Percentiles rank a stretch among this genome's conserved stretches.
Evolutionary conservation across 2,113 vertebrate species (phyloP).

Genomic region (Microtus richardsoni): DNA sequence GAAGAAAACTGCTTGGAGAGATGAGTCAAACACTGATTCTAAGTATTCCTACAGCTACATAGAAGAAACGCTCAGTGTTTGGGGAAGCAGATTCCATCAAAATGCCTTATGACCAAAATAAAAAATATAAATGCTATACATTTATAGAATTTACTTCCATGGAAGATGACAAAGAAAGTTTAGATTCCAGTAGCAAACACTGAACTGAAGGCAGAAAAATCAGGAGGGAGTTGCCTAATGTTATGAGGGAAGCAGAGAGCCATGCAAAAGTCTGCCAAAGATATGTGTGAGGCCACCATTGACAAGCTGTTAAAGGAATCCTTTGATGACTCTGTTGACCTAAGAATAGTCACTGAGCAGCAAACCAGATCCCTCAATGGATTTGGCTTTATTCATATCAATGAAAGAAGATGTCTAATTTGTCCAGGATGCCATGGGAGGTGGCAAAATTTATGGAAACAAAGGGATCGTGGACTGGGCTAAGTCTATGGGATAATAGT

Average conservation of each 20-base stretch:
- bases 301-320: conserved; percentile 91
- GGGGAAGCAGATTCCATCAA: conserved; percentile 92
- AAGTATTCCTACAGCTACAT: conserved; percentile 92
- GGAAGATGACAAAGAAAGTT: conserved; percentile 93
- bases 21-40: conserved; percentile 90
- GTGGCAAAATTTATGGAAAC: conserved; percentile 93
- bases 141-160: conserved; percentile 92
- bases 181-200: conserved; percentile 92
- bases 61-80: conserved; percentile 90
- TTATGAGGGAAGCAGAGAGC: conserved; percentile 83
- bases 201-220: conserved; percentile 92
- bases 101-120: conserved; percentile 92
- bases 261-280: conserved; percentile 94
- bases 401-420: conserved; percentile 95
- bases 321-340: conserved; percentile 89
- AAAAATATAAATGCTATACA: conserved; percentile 91
- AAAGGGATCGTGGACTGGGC: conserved; percentile 94
- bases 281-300: conserved; percentile 93
- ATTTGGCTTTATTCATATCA: conserved; percentile 95
- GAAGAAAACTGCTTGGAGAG: conserved; percentile 58
- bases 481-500: conserved; percentile 91
- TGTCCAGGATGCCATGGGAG: conserved; percentile 94
- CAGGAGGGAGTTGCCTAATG: conserved; percentile 88
- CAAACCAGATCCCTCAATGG: conserved; percentile 94
- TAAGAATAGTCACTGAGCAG: conserved; percentile 93